Conservation (phyloP, 1,140 invertebrate species). For the Geopemphigus sp. region DNA sequence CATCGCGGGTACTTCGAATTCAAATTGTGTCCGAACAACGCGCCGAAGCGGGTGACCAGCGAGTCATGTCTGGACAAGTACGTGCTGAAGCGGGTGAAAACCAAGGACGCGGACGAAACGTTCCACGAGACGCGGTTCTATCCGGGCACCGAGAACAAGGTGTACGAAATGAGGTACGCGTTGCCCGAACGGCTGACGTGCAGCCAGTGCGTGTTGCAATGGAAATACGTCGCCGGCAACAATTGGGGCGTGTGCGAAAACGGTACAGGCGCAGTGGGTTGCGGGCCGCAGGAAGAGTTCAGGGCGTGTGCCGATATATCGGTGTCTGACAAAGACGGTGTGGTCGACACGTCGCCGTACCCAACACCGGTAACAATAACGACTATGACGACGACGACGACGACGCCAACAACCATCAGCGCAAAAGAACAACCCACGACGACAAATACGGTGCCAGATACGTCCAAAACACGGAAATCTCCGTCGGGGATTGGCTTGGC, state of each 20-base stretch:
- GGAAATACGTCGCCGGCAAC: slow-evolving; percentile 77
- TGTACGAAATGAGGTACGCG: slow-evolving; percentile 73
- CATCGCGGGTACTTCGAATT: slow-evolving; percentile 88
- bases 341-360: slow-evolving; percentile 54
- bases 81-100: slow-evolving; percentile 62
- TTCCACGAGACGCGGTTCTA: slow-evolving; percentile 58
- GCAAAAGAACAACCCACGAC: slow-evolving; percentile 44
- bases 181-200: slow-evolving; percentile 70
- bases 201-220: slow-evolving; percentile 76
- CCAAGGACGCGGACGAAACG: slow-evolving; percentile 54
- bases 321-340: slow-evolving; percentile 61
- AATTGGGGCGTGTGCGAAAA: slow-evolving; percentile 75
- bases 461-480: slow-evolving; percentile 48
- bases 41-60: slow-evolving; percentile 56
- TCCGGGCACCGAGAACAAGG: slow-evolving; percentile 72
- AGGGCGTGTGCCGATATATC: slow-evolving; percentile 79
- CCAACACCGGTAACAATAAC: slow-evolving; percentile 43
- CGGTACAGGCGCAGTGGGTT: slow-evolving; percentile 71
- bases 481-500: slow-evolving; percentile 53
- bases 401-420: slow-evolving; percentile 51
- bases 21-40: slow-evolving; percentile 70
- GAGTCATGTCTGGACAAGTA: slow-evolving; percentile 76
- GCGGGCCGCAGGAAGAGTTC: slow-evolving; percentile 84
- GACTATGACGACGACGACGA: no score
- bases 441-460: slow-evolving; percentile 52